Evolutionary conservation across 2,797 vertebrate species (phyloP), one percentile per base, ranked within the genome.

Genomic region (Microchirus variegatus): DNA sequence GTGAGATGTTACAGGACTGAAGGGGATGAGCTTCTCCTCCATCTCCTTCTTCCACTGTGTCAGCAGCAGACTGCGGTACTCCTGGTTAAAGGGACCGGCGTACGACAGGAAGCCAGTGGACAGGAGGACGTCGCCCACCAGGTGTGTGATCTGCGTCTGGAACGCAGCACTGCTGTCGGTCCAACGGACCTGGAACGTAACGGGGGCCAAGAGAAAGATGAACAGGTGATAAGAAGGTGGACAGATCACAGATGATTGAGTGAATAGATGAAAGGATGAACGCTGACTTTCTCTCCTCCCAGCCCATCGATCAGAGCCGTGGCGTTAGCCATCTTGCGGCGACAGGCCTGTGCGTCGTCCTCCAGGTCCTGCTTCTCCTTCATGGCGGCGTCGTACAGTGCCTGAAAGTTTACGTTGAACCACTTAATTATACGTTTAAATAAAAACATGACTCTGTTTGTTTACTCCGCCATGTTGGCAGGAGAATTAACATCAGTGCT

Each of bases 91-190:
- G 55, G 95, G 94, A 1, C 95, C 95, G 31, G 92, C 87, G 1
- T 95, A 96, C 35, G 94, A 95, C 31, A 96, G 91, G 89, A 96
- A 95, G 73, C 93, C 94, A 0, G 95, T 92, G 35, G 92, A 90
- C 73, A 95, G 80, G 37, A 96, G 89, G 47, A 95, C 93, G 60
- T 95, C 94, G 1, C 95, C 95, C 1, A 95, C 94, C 73, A 95
- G 80, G 64, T 91, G 70, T 36, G 46, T 67, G 61, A 95, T 95
- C 84, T 95, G 93, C 57, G 87, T 91, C 86, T 94, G 92, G 69
- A 95, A 94, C 14, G 70, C 89, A 42, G 85, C 86, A 19, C 93
- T 94, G 86, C 93, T 95, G 81, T 92, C 80, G 14, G 94, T 95
- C 94, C 94, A 95, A 2, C 94, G 93, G 42, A 95, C 79, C 94